These are phyloP conservation scores for Ametastegia equiseti DNA, from an alignment of 2,888 invertebrate genomes.

Conservation along the genomic window DNA sequence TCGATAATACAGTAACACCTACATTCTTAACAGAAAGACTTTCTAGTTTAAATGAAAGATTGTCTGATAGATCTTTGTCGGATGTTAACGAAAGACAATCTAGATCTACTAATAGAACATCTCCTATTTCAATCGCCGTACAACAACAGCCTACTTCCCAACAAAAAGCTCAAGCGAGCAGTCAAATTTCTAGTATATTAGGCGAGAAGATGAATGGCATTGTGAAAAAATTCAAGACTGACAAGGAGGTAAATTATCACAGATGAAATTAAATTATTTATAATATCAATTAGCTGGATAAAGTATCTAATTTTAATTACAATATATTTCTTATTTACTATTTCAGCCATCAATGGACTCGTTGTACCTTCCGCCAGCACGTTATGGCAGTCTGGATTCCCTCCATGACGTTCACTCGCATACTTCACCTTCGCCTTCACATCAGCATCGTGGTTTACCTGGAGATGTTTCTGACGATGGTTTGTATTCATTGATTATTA, in stretches of 20 bases:
- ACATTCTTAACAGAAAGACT: constrained; percentile 62
- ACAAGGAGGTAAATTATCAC: constrained; percentile 68
- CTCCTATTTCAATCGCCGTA: constrained; percentile 66
- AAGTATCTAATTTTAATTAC: background rate
- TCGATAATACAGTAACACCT: constrained; percentile 71
- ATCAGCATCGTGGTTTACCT: constrained; percentile 67
- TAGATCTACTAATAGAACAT: constrained; percentile 60
- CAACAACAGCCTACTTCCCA: constrained; percentile 66
- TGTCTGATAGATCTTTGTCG: constrained; percentile 56
- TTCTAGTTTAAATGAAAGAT: constrained; percentile 62
- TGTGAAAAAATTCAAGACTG: constrained; percentile 75
- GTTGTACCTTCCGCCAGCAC: constrained; percentile 63
- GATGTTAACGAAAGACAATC: constrained; percentile 60
- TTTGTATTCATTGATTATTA: constrained; percentile 64
- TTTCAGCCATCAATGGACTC: constrained; percentile 64
- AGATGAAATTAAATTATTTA: too few species aligned
- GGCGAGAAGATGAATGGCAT: constrained; percentile 69
- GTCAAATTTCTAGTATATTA: constrained; percentile 61
- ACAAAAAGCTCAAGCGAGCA: constrained; percentile 65
- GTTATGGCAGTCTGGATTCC: constrained; percentile 79
- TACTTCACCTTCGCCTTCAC: constrained; percentile 69
- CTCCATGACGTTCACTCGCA: constrained; percentile 75
- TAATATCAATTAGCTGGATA: background rate
- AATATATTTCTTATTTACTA: constrained; percentile 3
- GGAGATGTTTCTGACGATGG: constrained; percentile 76